phyloP scores from a whole-genome alignment of 2,113 vertebrate genomes.

The Arizona elegans region DNA sequence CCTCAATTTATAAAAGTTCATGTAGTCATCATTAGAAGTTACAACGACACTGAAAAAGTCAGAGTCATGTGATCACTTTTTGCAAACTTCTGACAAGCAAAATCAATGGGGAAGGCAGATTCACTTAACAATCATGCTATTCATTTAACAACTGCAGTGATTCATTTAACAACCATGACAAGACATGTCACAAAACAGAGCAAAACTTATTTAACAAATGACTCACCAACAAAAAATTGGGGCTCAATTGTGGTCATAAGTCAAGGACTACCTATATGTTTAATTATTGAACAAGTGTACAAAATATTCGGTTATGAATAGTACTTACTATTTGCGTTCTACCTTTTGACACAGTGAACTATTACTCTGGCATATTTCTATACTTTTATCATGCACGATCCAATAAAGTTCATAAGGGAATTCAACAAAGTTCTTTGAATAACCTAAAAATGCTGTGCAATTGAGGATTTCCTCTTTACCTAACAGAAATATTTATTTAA shows the following conservation, averaged over 20 bases:
- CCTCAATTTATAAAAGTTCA: neutral
- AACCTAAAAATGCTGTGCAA: conserved; percentile 64
- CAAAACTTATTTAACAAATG: neutral
- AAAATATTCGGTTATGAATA: neutral
- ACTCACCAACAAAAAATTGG: neutral
- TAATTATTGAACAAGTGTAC: neutral
- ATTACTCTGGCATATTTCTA: conserved; percentile 38
- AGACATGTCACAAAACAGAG: neutral
- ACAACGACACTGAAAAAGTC: neutral
- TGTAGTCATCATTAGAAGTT: neutral
- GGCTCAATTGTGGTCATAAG: neutral
- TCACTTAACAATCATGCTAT: neutral
- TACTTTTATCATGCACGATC: conserved; percentile 26
- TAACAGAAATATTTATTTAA: conserved; percentile 41
- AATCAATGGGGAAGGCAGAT: neutral
- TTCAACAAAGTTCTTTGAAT: conserved; percentile 38
- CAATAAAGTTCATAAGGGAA: conserved; percentile 51
- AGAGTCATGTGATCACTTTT: neutral
- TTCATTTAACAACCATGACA: neutral
- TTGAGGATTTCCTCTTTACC: conserved; percentile 68
- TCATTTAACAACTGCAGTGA: neutral
- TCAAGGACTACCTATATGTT: neutral
- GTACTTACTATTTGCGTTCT: neutral
- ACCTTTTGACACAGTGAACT: conserved; percentile 56
- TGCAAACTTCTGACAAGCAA: neutral